These are phyloP conservation scores for Lasioglossum lativentre DNA, from an alignment of 2,888 invertebrate genomes.

Conservation along the genomic window DNA sequence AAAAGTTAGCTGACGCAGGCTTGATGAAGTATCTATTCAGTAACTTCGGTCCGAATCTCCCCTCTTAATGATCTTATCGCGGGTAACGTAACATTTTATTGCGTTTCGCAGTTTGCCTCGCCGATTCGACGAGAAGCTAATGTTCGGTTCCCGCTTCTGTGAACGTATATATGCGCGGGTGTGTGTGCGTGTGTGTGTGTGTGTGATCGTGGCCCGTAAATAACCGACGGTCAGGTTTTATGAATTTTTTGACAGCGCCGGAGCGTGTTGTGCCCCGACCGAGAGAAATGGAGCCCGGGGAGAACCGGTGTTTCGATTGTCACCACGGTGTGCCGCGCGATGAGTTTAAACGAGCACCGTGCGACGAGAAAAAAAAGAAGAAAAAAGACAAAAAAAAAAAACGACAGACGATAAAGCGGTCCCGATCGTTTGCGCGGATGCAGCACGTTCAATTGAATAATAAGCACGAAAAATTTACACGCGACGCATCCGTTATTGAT, in stretches of 20 bases:
- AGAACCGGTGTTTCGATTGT: conserved; percentile 6
- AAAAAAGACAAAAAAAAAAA: too few species aligned
- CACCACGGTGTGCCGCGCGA: neutral
- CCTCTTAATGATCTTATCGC: conserved; percentile 37
- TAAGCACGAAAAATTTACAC: conserved; percentile 73
- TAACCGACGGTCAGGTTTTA: conserved; percentile 20
- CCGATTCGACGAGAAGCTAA: neutral
- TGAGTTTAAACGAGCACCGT: neutral
- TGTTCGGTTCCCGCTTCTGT: neutral
- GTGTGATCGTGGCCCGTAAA: neutral
- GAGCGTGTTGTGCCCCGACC: neutral
- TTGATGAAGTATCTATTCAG: conserved; percentile 47
- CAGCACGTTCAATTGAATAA: conserved; percentile 68
- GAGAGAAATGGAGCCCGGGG: neutral
- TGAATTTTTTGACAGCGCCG: conserved; percentile 18
- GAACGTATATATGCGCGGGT: too few species aligned
- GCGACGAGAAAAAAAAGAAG: neutral
- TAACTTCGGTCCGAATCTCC: conserved; percentile 36
- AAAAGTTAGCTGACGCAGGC: conserved; percentile 47
- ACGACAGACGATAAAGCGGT: conserved; percentile 1
- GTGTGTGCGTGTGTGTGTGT: neutral
- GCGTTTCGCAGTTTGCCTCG: neutral
- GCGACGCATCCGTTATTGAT: conserved; percentile 76
- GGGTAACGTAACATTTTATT: conserved; percentile 35
- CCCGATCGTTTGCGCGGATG: conserved; percentile 23